Evolutionary conservation across 2,797 vertebrate genomes (phyloP), one percentile per base, ranked within the genome.

Genomic region (Ceryle rudis): DNA sequence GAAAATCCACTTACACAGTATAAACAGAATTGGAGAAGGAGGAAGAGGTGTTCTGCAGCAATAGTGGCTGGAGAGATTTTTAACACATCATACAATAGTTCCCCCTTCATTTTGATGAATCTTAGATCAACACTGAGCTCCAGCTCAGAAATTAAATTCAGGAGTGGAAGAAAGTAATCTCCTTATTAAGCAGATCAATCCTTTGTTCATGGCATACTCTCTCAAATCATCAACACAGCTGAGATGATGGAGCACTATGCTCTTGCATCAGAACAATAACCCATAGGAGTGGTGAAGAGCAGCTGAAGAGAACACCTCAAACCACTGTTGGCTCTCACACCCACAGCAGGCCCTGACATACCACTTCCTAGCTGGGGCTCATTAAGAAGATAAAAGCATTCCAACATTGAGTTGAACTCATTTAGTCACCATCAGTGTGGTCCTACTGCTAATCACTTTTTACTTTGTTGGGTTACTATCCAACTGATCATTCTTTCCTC

Each of bases 361-460:
- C 17, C 9, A 44, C 9, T 25, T 71, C 28, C 51, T 44, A 81
- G 31, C 7, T 9, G 26, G 12, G 14, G 55, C 11, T 55, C 73
- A 31, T 39, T 15, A 60, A 29, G 14, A 55, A 69, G n/a, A 28
- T 37, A 14, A 33, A 41, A 75, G 19, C 2, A 5, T 46, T 81
- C 52, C 46, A 61, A 25, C 3, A 33, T 0, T 0, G 14, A 66
- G 14, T 3, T 19, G 20, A 81, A 55, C 44, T 73, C 5, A 0
- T 20, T 46, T 62, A 67, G 61, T 31, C 46, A 54, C 33, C 33
- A 67, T 41, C 28, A 81, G 47, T 19, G 46, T 1, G 1, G 25
- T 18, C 28, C 25, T 47, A 37, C 28, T 37, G 19, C 33, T 71
- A 17, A 20, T 5, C 26, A 39, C 14, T 71, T 77, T 20, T 62